Conservation (phyloP, 2,888 invertebrate species). For the Hipparchia sbordonii region DNA sequence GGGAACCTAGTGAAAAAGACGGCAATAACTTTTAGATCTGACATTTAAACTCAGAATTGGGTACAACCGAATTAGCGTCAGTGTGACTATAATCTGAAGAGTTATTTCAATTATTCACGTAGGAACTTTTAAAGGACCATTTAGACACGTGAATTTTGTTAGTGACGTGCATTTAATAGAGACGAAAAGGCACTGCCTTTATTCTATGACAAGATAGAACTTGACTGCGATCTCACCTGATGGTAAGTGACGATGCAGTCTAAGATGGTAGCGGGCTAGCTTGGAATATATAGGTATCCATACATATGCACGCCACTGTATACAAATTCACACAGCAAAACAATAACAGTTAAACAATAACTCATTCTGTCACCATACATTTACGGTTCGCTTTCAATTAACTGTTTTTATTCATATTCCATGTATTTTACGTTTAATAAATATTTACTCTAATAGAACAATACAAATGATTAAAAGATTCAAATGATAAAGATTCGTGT, state of each 20-base stretch:
- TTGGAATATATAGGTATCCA: too few species aligned
- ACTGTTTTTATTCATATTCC: slow-evolving; percentile 5
- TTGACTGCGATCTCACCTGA: too few species aligned
- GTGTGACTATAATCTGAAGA: slow-evolving; percentile 15
- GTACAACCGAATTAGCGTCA: not conserved
- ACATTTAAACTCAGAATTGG: not conserved
- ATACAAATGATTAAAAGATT: slow-evolving; percentile 9
- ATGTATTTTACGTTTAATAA: not conserved
- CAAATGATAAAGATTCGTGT: slow-evolving; percentile 10
- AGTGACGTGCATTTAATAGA: not conserved
- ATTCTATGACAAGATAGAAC: too few species aligned
- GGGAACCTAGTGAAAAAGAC: not conserved
- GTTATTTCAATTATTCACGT: slow-evolving; percentile 22
- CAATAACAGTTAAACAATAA: slow-evolving; percentile 30
- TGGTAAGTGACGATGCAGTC: too few species aligned
- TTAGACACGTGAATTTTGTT: not conserved
- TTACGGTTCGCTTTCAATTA: slow-evolving; percentile 1
- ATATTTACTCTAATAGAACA: not conserved
- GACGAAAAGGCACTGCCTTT: not conserved
- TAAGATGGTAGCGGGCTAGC: too few species aligned
- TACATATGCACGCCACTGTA: not conserved
- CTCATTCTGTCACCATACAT: slow-evolving; percentile 4
- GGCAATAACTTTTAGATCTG: not conserved
- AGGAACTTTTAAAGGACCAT: slow-evolving; percentile 32
- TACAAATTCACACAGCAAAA: not conserved